Percentiles rank a stretch among this genome's conserved stretches.
Conservation (phyloP, 2,113 vertebrate genomes). For the Xenus cinereus region DNA sequence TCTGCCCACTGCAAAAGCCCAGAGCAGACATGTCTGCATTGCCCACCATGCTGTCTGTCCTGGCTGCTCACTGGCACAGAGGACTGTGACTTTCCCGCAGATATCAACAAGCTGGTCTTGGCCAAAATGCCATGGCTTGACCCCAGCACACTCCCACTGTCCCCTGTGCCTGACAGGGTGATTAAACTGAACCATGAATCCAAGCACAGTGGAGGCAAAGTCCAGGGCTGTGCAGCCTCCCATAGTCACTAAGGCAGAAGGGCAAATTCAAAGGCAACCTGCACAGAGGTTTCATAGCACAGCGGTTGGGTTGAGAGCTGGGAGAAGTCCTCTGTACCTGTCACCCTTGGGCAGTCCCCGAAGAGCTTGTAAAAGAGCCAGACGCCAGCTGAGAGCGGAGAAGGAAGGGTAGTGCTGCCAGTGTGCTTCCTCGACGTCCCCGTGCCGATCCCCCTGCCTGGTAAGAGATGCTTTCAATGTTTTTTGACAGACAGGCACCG, state of each 20-base stretch:
- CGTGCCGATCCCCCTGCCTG: neutral
- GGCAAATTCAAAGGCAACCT: neutral
- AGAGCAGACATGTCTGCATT: neutral
- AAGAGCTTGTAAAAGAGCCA: neutral
- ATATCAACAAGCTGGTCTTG: neutral
- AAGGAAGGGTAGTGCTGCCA: neutral
- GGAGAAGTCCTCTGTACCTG: neutral
- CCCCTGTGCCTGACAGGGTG: fast-evolving
- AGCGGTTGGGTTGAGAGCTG: fast-evolving
- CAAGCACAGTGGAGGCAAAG: neutral
- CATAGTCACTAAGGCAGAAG: neutral
- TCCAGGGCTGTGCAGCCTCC: neutral
- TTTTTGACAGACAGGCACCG: neutral
- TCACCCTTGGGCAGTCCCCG: neutral
- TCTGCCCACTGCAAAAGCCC: neutral
- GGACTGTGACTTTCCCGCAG: neutral
- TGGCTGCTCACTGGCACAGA: neutral
- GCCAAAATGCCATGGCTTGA: neutral
- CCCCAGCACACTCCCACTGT: fast-evolving
- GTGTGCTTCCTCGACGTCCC: neutral
- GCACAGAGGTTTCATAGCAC: neutral
- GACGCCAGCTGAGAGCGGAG: neutral
- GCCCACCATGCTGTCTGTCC: neutral
- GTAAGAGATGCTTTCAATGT: neutral
- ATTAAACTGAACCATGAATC: neutral